Percentiles rank a stretch among this genome's conserved stretches.
phyloP scores from a whole-genome alignment of 1,140 invertebrate genomes.

The Diorhabda elongata region DNA sequence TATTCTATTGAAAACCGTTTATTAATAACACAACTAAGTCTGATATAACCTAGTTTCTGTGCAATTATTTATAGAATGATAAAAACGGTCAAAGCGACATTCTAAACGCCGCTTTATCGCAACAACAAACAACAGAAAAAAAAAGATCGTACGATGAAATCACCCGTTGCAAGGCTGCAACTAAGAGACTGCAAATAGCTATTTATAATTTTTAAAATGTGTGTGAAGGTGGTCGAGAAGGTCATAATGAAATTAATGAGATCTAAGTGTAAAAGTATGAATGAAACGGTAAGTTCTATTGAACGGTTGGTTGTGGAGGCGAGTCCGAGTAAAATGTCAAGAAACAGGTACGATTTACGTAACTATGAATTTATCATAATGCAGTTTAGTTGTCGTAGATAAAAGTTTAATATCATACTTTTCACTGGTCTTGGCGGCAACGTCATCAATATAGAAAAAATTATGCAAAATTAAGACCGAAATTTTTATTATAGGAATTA shows the following conservation, averaged over 20 bases:
- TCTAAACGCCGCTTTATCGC: background rate
- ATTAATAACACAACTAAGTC: too few relatives aligned
- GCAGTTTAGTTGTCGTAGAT: too few relatives aligned
- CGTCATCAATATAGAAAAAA: too few relatives aligned
- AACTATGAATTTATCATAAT: background rate
- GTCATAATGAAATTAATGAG: slow-evolving; percentile 29
- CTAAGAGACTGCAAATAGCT: slow-evolving; percentile 23
- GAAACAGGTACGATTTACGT: background rate
- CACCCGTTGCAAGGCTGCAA: slow-evolving; percentile 6
- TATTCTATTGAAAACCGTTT: too few relatives aligned
- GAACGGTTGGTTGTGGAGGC: background rate
- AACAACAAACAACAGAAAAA: slow-evolving; percentile 11
- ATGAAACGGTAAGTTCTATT: slow-evolving; percentile 16
- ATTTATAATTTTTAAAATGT: slow-evolving; percentile 29
- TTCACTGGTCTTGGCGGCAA: too few relatives aligned
- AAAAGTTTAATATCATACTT: too few relatives aligned
- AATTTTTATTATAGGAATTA: too few relatives aligned
- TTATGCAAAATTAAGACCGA: too few relatives aligned
- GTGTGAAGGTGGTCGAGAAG: slow-evolving; percentile 31
- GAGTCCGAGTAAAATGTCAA: background rate
- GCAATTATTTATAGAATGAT: too few relatives aligned
- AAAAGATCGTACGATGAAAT: slow-evolving; percentile 17
- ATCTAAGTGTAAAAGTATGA: slow-evolving; percentile 27
- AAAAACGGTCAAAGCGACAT: background rate
- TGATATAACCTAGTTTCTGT: too few relatives aligned